Conservation (phyloP, 2,888 invertebrate genomes). For the Drosophila ustulata region DNA sequence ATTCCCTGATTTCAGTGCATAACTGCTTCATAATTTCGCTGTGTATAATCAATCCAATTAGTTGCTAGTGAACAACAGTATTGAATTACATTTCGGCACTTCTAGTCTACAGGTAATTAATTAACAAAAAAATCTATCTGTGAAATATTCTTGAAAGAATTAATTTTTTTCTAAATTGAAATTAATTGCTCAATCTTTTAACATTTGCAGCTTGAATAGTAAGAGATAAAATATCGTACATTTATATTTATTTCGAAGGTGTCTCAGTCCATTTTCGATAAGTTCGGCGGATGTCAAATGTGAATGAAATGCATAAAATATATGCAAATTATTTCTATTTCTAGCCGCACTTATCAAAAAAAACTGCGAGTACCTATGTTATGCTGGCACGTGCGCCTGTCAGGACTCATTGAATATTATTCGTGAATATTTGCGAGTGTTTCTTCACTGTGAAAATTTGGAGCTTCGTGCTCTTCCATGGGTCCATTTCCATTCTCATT, state of each 20-base stretch:
- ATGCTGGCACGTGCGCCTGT: slow-evolving; percentile 36
- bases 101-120: too few relatives aligned
- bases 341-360: slow-evolving; percentile 1
- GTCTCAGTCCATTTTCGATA: not conserved
- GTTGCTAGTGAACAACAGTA: slow-evolving; percentile 12
- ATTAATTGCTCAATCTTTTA: too few relatives aligned
- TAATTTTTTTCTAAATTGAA: too few relatives aligned
- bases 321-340: slow-evolving; percentile 15
- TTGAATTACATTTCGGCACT: slow-evolving; percentile 34
- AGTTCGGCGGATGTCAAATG: not conserved
- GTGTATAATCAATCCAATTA: slow-evolving; percentile 37
- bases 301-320: not conserved
- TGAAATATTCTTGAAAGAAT: too few relatives aligned
- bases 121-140: too few relatives aligned
- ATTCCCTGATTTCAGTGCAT: slow-evolving; percentile 34
- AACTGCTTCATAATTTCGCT: slow-evolving; percentile 8
- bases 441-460: not conserved
- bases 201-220: too few relatives aligned
- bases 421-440: slow-evolving; percentile 29
- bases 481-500: not conserved
- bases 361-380: slow-evolving; percentile 45
- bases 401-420: slow-evolving; percentile 54
- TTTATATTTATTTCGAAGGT: not conserved
- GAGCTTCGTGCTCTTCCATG: not conserved
- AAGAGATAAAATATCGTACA: not conserved